Base-by-base conservation (phyloP, 2,888 invertebrate genomes). In the Drosophila subsilvestris region DNA sequence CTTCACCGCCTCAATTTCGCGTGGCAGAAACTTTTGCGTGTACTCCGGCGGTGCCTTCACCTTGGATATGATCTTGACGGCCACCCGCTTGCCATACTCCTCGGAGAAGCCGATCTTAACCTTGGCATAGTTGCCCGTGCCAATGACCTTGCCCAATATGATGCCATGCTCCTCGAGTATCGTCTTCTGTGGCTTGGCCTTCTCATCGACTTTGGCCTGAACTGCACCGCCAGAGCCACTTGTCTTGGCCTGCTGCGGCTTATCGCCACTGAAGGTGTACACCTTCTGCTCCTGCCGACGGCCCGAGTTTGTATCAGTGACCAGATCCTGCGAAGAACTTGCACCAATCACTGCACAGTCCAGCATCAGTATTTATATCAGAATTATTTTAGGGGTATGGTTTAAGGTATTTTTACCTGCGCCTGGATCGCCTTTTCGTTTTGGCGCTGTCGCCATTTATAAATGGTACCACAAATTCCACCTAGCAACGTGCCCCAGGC, bases 1-100 rank as follows among this genome's bases (percentile, higher is more conserved):
- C 92, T 96, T 96, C 0, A 97, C 96, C 18, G 96, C 96, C 91
- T 96, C 95, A 74, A 97, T 96, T 93, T 97, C 97, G 76, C 96
- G 93, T 0, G 96, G 96, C 61, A 97, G 91, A 90, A 96, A 97
- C 92, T 96, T 96, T 89, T 94, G 95, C 43, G 96, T 93, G 89
- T 96, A 96, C 90, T 96, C 96, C n/a, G 95, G 93, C 0, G 96
- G 96, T 3, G 96, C 96, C 91, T 95, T 95, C 76, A 95, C 95
- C 91, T 97, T 97, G 76, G 96, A 96, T 69, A 97, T 95, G 73
- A 97, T 96, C 93, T 97, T 97, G 65, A 97, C 94, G 42, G 97
- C 97, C 54, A 97, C 96, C 86, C 95, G 94, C 79, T 94, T 94
- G 79, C 94, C 94, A 87, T 96, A 95, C 75, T 95, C 94, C 78